Base-by-base conservation (phyloP, 2,797 vertebrate genomes). In the Sebastes elongatus region DNA sequence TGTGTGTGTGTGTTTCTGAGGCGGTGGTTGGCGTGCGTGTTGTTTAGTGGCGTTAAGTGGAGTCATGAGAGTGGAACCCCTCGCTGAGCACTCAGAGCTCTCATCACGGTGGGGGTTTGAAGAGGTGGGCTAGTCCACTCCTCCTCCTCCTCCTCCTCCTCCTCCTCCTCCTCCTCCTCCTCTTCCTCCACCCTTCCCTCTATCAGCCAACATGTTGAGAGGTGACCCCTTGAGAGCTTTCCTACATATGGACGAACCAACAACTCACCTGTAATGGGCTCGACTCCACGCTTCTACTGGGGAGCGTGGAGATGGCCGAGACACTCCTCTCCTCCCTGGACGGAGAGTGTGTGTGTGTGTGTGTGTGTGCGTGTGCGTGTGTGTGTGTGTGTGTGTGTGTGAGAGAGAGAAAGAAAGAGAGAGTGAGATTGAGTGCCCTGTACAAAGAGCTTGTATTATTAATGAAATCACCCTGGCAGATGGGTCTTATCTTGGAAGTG, bases 381-480 rank as follows among this genome's bases (percentile, higher is more conserved):
- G 69, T 84, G 33, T 22, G 55, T 78, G 74, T 78, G 69, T 84
- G 35, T 49, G 56, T 82, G 74, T 74, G 35, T 82, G 78, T 78
- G 70, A 81, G 35, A 20, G 56, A 27, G 65, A 79, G 80, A 80
- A 67, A 78, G 83, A 80, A 72, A 78, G 75, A 72, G 82, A 74
- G 81, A 86, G 86, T 71, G 83, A 84, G 85, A 90, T 78, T 88
- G 92, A 93, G 90, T 91, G 89, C 85, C 78, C 84, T 81, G 86
- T 90, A 94, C 93, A 94, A 93, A 94, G 88, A 89, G 81, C 83
- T 69, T 96, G 92, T 93, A 95, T 95, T 95, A 95, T 95, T 95
- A 93, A 96, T 95, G 83, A 90, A 87, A 92, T 92, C 82, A 90
- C 86, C 89, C 89, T 83, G 88, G 92, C 93, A 94, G 93, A 95